Evolutionary conservation across 2,113 vertebrate genomes (phyloP).

Genomic region (Anolis sagrei): DNA sequence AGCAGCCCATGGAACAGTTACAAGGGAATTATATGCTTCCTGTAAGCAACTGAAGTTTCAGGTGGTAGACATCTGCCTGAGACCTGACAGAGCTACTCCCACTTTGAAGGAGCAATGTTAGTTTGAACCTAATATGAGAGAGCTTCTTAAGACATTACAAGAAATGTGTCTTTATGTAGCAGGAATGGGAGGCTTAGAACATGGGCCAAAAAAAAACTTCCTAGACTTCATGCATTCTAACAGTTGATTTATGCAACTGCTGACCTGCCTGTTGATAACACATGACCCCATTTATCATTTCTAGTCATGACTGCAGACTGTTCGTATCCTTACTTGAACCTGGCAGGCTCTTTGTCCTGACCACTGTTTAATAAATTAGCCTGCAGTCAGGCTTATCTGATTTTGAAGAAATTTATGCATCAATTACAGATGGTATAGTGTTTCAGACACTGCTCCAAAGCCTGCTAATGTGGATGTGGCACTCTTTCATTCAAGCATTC

Average conservation of each 20-base stretch:
- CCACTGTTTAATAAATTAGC: conserved; percentile 39
- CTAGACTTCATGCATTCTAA: conserved; percentile 53
- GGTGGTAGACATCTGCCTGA: background rate
- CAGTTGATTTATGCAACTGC: conserved; percentile 63
- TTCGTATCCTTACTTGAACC: conserved; percentile 75
- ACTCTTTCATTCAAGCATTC: background rate
- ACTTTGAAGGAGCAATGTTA: background rate
- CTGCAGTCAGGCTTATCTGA: conserved; percentile 40
- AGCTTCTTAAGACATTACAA: conserved; percentile 39
- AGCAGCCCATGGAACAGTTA: background rate
- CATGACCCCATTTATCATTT: conserved; percentile 72
- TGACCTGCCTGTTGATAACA: conserved; percentile 80
- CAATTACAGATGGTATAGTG: background rate
- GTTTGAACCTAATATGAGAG: conserved; percentile 22
- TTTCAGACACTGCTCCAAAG: background rate
- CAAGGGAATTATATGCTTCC: too few species aligned
- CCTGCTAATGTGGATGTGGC: background rate
- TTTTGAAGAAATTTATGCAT: conserved; percentile 34
- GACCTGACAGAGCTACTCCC: background rate
- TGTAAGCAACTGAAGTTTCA: too few species aligned
- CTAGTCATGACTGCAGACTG: conserved; percentile 47
- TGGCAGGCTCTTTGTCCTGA: conserved; percentile 61
- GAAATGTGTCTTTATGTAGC: conserved; percentile 59
- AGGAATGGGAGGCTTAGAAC: conserved; percentile 72
- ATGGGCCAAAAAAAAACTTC: conserved; percentile 68